Evolutionary conservation across 2,113 vertebrate genomes (phyloP), one percentile per base, ranked within the genome.

Genomic region (Sebastes fasciatus): DNA sequence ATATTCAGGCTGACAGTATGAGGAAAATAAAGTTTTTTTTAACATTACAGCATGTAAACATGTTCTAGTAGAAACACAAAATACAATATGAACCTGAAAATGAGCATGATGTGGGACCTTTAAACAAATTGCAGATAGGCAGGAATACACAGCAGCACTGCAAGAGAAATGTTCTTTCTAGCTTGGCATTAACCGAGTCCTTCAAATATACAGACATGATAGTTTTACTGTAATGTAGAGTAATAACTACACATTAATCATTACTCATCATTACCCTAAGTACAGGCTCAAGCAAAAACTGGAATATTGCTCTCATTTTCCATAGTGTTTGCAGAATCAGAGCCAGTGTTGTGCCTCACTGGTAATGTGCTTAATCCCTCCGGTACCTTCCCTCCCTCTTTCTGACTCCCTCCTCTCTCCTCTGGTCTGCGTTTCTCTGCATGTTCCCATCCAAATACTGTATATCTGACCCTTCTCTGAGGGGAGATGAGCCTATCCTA

Each of bases 251-350:
- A 72, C 70, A 67, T 80, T 81, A 57, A 68, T 78, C 42, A 71
- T 21, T 4, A 70, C 70, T 71, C 55, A 71, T 77, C 73, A 70
- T 85, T 61, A 69, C 57, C 16, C 40, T 68, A 84, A 92, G 72
- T 83, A 72, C 49, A 79, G 82, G n/a, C 8, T 77, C 19, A 43
- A 58, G 73, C 49, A 69, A 62, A 83, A 74, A 48, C 17, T 49
- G 55, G 19, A 82, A 54, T 23, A 2, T 5, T 60, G 51, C 40
- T 46, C 85, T 80, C 6, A 57, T 87, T 91, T 93, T 91, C 90
- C 87, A 34, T 60, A 42, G 1, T 1, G 61, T 80, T 1, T 84
- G 79, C 82, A 86, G 67, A 84, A 78, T 51, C 6, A 57, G 40
- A 88, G 79, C 83, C 85, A 70, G 46, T 7, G 40, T 69, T 57